phyloP scores from a whole-genome alignment of 2,888 invertebrate species.

The Acrocyrtus sp. region DNA sequence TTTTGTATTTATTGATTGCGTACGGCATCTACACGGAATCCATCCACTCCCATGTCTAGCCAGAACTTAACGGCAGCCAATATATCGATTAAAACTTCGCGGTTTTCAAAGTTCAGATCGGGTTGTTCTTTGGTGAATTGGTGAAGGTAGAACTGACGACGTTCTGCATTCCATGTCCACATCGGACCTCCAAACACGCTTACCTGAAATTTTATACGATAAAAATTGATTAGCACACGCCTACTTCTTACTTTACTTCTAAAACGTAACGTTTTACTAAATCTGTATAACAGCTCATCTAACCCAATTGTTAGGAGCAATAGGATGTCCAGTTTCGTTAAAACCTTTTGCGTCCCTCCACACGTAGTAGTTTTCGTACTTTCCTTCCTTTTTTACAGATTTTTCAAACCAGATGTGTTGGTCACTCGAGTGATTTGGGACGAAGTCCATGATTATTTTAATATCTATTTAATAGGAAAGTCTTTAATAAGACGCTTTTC shows the following conservation, averaged over 20 bases:
- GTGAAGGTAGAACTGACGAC: slow-evolving; percentile 82
- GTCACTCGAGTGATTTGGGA: slow-evolving; percentile 77
- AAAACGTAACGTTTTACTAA: no score
- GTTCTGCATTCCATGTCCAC: slow-evolving; percentile 76
- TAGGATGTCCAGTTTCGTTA: slow-evolving; percentile 42
- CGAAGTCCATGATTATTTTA: slow-evolving; percentile 77
- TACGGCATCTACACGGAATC: slow-evolving; percentile 81
- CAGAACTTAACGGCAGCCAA: slow-evolving; percentile 75
- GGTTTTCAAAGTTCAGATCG: slow-evolving; percentile 84
- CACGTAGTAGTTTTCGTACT: slow-evolving; percentile 80
- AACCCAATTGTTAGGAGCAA: slow-evolving; percentile 64
- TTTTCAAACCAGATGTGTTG: slow-evolving; percentile 79
- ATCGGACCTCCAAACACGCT: slow-evolving; percentile 77
- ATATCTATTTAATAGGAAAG: no score
- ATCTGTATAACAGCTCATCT: no score
- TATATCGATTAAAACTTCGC: slow-evolving; percentile 74
- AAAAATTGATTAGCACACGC: no score
- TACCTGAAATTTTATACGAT: no score
- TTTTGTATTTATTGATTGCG: no score
- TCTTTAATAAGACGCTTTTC: no score
- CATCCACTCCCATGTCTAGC: slow-evolving; percentile 80
- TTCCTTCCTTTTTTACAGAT: slow-evolving; percentile 71
- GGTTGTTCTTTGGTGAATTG: slow-evolving; percentile 77
- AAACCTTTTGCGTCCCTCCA: slow-evolving; percentile 74
- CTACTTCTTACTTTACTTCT: no score